These are phyloP conservation scores for Danaus plexippus DNA, from an alignment of 1,140 invertebrate genomes.

Conservation along the genomic window DNA sequence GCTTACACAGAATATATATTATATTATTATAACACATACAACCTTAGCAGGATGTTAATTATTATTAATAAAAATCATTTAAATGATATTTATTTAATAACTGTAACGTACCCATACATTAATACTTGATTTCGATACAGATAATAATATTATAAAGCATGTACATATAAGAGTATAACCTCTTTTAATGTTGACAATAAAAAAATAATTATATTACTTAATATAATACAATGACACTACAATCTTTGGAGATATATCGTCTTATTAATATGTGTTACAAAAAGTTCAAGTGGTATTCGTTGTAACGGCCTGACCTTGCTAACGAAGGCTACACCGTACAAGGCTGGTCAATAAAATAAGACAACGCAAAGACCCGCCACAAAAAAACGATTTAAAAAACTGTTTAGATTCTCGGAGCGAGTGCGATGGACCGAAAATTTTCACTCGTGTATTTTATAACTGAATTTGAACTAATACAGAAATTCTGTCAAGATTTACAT, in stretches of 20 bases:
- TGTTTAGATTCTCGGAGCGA: conserved; percentile 36
- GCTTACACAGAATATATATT: conserved; percentile 13
- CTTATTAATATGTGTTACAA: conserved; percentile 18
- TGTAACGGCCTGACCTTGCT: conserved; percentile 51
- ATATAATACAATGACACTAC: too few species aligned
- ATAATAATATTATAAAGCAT: background rate
- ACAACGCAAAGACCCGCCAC: conserved; percentile 53
- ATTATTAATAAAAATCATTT: too few species aligned
- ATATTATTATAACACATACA: conserved; percentile 2
- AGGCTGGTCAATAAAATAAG: conserved; percentile 49
- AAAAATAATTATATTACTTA: conserved; percentile 7
- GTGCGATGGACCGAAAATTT: conserved; percentile 36
- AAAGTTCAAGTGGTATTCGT: conserved; percentile 24
- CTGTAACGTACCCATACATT: too few species aligned
- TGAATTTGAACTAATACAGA: too few species aligned
- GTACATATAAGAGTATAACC: too few species aligned
- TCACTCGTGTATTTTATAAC: background rate
- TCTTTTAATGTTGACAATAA: too few species aligned
- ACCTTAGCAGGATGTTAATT: too few species aligned
- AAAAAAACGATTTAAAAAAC: conserved; percentile 54
- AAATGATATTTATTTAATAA: too few species aligned
- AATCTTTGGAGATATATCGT: too few species aligned
- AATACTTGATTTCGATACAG: background rate
- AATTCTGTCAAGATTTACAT: too few species aligned
- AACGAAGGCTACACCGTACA: conserved; percentile 61